Base-by-base conservation (phyloP, 2,888 invertebrate genomes). In the Polia nebulosa region DNA sequence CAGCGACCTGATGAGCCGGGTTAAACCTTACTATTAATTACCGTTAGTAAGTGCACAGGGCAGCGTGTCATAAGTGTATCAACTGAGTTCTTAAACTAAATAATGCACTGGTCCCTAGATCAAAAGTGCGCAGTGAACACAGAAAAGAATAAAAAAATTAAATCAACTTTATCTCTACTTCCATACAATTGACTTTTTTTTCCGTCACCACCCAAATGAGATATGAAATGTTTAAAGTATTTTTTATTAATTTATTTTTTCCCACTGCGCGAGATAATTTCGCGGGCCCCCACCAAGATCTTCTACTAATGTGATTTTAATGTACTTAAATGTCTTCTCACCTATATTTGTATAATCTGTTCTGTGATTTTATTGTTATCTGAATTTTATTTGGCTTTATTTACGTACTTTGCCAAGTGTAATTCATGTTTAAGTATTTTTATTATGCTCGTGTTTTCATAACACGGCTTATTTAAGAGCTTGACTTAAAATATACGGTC, bases 271-370 rank as follows among this genome's bases (percentile, higher is more conserved):
- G 82, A 90, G 93, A 93, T 95, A 94, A 95, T 93, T 94, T 90
- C 85, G 88, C 83, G 88, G 89, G 86, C 87, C 92, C 93, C 92
- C 89, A 88, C 81, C 86, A 86, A 90, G 91, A 92, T 93, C 88
- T 90, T 80, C 85, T 91, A 92, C 95, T 95, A 95, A 95, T 95
- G 95, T 95, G 94, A 95, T 94, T 95, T 95, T 95, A 95, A 95
- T 95, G 95, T 94, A 93, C 92, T 94, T 86, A 92, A 93, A 93
- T 90, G 92, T 91, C 90, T 86, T 84, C 89, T 91, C 88, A 90
- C 91, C 88, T 93, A 92, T 92, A 90, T 93, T 92, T 88, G 88
- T 89, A 80, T 89, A 90, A 90, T 92, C 89, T 91, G 88, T 90
- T 92, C 89, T 85, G 85, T 86, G 87, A 84, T 85, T 88, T 81